Evolutionary conservation across 2,888 invertebrate species (phyloP), one percentile per base, ranked within the genome.

Genomic region (Gisinianus flammeolus): DNA sequence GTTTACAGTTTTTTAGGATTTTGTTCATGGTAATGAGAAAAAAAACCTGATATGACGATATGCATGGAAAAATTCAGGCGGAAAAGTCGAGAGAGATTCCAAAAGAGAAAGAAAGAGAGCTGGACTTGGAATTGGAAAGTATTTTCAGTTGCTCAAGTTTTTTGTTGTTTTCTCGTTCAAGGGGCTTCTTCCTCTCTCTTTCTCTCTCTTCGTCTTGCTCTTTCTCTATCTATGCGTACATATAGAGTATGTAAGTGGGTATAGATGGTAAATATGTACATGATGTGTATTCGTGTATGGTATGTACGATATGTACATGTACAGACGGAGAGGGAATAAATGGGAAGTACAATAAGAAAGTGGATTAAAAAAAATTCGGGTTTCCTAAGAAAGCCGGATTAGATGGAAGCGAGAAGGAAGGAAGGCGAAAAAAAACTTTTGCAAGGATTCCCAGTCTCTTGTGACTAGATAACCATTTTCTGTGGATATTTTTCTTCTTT

Each of bases 291-390:
- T 6, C 2, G 64, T 64, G 26, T 64, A 6, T 28, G 28, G 62
- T 26, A 64, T 64, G 62, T 28, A 26, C 26, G 10, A 22, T 4
- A 19, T 12, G 52, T 8, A 67, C 12, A 33, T 22, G 33, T 54
- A 56, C 26, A 44, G 22, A 44, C 2, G 44, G 54, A 31, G 58
- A 28, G n/a, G n/a, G n/a, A n/a, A 52, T 33, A 12, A 6, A 58
- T 24, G 24, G 64, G 19, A 74, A 72, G 22, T 58, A 71, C 58
- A 62, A 79, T 79, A 80, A 82, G 81, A 81, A 83, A 81, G 81
- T 81, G 83, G 83, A 83, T 83, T 83, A 83, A 82, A 82, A 83
- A 82, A 82, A 83, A 82, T 82, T 82, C 82, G 67, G 81, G 83
- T 81, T 83, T 82, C 82, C 77, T 83, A 81, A 81, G 78, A 76